Conservation (phyloP, 2,888 invertebrate genomes). For the Apocheima hispidaria region DNA sequence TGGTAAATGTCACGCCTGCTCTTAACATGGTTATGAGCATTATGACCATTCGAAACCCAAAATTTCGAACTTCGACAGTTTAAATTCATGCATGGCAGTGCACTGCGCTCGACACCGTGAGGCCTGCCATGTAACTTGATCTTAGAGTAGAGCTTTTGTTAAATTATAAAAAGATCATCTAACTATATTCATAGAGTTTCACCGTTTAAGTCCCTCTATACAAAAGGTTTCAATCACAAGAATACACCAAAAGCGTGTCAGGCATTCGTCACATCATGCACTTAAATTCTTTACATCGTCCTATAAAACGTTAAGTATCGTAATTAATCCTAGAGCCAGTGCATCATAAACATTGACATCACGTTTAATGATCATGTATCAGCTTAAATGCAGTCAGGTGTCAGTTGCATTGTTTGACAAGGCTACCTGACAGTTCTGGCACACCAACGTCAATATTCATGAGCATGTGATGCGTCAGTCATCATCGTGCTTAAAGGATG, state of each 20-base stretch:
- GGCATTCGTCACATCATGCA: background rate
- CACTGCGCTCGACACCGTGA: too few species aligned
- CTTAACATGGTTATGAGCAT: too few species aligned
- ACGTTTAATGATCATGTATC: slow-evolving; percentile 16
- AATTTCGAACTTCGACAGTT: too few species aligned
- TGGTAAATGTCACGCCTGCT: too few species aligned
- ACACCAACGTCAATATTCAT: slow-evolving; percentile 11
- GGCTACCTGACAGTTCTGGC: slow-evolving; percentile 14
- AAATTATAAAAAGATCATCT: too few species aligned
- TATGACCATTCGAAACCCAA: too few species aligned
- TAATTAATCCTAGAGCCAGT: background rate
- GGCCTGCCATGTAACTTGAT: too few species aligned
- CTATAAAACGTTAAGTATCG: background rate
- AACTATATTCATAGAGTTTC: too few species aligned
- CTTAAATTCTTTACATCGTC: background rate
- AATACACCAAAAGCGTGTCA: background rate
- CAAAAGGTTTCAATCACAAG: background rate
- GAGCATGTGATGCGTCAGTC: slow-evolving; percentile 3
- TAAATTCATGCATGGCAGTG: too few species aligned
- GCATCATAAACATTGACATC: background rate
- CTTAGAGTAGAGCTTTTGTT: too few species aligned
- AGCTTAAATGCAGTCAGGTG: slow-evolving; percentile 19
- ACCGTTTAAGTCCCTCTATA: background rate
- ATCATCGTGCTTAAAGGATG: slow-evolving; percentile 2
- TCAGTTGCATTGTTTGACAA: slow-evolving; percentile 13